A percentile compares a stretch with the other conserved stretches of the same genome.
phyloP scores from a whole-genome alignment of 2,797 vertebrate genomes.

The Chaunax sp. region DNA sequence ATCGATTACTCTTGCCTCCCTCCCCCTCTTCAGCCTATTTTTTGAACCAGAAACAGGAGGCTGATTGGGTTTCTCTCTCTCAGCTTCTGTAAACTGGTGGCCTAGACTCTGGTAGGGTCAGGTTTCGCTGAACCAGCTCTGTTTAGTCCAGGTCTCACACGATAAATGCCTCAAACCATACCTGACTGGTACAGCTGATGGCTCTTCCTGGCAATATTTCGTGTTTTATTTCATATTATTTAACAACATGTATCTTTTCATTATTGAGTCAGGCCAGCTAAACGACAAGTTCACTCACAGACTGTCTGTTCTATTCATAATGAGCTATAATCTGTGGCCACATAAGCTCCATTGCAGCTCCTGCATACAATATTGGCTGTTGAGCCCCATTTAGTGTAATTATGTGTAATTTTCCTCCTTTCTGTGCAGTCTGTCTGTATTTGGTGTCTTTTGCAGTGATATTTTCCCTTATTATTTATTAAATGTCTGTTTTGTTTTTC shows the following conservation, averaged over 20 bases:
- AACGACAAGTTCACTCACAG: background rate
- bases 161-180: conserved; percentile 27
- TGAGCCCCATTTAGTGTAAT: conserved; percentile 40
- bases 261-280: conserved; percentile 9
- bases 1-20: conserved; percentile 20
- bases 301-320: conserved; percentile 24
- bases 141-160: conserved; percentile 47
- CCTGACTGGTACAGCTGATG: background rate
- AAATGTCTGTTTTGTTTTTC: conserved; percentile 36
- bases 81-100: conserved; percentile 14
- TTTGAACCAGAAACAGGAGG: conserved; percentile 52
- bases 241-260: background rate
- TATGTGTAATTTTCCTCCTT: conserved; percentile 40
- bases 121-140: conserved; percentile 62
- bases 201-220: background rate
- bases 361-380: conserved; percentile 15
- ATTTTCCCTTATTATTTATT: conserved; percentile 43
- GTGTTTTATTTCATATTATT: background rate
- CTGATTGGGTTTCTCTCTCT: conserved; percentile 66
- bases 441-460: conserved; percentile 42
- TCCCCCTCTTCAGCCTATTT: conserved; percentile 46
- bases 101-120: conserved; percentile 60
- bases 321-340: conserved; percentile 17
- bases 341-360: conserved; percentile 21
- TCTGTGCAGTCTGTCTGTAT: conserved; percentile 20